Percentiles rank a stretch among this genome's conserved stretches.
phyloP scores from a whole-genome alignment of 2,113 vertebrate genomes.

The Chionis minor region DNA sequence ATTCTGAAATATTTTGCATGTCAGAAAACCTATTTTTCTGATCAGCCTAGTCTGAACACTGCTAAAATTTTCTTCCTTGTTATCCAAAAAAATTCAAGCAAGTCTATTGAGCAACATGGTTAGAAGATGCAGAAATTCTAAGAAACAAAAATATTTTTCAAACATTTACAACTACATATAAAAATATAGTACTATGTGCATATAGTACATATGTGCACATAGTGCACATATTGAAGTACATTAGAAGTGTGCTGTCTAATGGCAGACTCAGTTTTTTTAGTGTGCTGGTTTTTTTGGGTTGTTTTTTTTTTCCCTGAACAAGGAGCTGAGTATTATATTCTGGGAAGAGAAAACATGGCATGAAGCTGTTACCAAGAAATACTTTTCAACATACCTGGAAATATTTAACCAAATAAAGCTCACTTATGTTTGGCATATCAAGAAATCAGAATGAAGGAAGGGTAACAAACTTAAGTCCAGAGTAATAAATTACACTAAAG shows the following conservation, averaged over 20 bases:
- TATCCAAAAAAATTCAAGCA: not conserved
- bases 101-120: not conserved
- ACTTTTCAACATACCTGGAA: not conserved
- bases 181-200: not conserved
- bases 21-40: not conserved
- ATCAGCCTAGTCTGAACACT: not conserved
- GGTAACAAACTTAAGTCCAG: not conserved
- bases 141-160: not conserved
- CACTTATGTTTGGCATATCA: not conserved
- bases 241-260: not conserved
- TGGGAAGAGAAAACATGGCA: not conserved
- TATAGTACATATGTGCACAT: not conserved
- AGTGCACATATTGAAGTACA: not conserved
- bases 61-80: not conserved
- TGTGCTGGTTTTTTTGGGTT: too few relatives aligned
- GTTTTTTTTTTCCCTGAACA: not conserved
- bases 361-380: not conserved
- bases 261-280: not conserved
- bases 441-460: not conserved
- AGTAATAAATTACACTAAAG: not conserved
- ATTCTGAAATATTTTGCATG: not conserved
- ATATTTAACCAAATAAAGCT: not conserved
- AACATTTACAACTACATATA: not conserved
- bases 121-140: not conserved
- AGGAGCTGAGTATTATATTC: not conserved